Evolutionary conservation across 2,888 invertebrate species (phyloP), one percentile per base, ranked within the genome.

Genomic region (Meteorus cinctellus): DNA sequence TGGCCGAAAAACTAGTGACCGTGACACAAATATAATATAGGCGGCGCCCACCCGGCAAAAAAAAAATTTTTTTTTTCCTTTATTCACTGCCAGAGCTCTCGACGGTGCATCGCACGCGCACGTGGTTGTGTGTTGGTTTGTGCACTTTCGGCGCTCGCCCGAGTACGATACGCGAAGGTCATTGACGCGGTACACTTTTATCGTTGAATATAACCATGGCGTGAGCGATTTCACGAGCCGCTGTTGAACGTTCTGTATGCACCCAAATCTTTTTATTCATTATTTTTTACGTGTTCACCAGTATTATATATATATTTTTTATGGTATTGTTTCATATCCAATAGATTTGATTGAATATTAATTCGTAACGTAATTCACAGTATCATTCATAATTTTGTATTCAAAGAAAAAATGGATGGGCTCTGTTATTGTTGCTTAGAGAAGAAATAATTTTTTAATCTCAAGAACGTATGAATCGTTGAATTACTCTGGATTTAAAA

Each of bases 171-270:
- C 72, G 82, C 82, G 85, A 87, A 86, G 88, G 88, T 89, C 89
- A 88, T 88, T 88, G 88, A 89, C 89, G 86, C 86, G 88, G 87
- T 88, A 87, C 85, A 88, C 87, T 87, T 88, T 88, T 88, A 86
- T 87, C 86, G 85, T 85, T 85, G 85, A 85, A 82, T 82, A 83
- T 83, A 84, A 80, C 78, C 75, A 78, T 80, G 77, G 80, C 84
- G 73, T 81, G 82, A 79, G 77, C 41, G 12, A 12, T 69, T 62
- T 74, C 62, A 51, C 48, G 62, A 68, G 62, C 67, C 60, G 34
- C 63, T 72, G 41, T 72, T 63, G 31, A 62, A 45, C 45, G 48
- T 29, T 41, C 63, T 63, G 27, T 48, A 36, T 45, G 62, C 69
- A 31, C 36, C 59, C 67, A 16, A 48, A 62, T 67, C 29, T 70